Evolutionary conservation across 2,888 invertebrate genomes (phyloP).

Genomic region (Oscheius myriophilus): DNA sequence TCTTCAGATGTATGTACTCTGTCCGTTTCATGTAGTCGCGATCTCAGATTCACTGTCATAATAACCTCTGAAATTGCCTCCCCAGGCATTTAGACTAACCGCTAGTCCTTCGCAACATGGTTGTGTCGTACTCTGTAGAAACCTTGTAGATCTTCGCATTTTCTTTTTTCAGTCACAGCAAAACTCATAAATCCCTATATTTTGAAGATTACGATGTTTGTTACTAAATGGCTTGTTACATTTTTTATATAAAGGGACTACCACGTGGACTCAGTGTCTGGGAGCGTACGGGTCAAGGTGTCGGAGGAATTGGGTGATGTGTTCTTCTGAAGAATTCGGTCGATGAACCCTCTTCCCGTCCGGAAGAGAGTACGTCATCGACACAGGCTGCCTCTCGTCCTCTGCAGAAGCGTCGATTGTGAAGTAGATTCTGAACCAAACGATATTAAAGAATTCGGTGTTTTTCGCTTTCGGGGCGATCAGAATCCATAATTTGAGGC

Average conservation of each 20-base stretch:
- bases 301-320: constrained; percentile 2
- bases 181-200: no score
- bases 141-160: neutral
- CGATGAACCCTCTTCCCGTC: constrained; percentile 27
- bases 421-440: constrained; percentile 22
- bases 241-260: no score
- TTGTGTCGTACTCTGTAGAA: neutral
- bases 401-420: constrained; percentile 24
- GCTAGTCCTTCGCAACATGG: neutral
- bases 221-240: no score
- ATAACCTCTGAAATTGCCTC: neutral
- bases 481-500: no score
- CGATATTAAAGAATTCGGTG: neutral
- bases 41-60: neutral
- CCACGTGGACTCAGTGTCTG: no score
- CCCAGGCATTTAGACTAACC: neutral
- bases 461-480: neutral
- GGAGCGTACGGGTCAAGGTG: constrained; percentile 1
- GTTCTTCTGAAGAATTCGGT: neutral
- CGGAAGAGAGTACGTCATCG: constrained; percentile 30
- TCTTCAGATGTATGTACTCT: constrained; percentile 3
- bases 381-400: constrained; percentile 18
- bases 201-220: no score
- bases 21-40: neutral
- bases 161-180: no score